phyloP scores from a whole-genome alignment of 2,888 invertebrate species.

The Sminthurides aquaticus region DNA sequence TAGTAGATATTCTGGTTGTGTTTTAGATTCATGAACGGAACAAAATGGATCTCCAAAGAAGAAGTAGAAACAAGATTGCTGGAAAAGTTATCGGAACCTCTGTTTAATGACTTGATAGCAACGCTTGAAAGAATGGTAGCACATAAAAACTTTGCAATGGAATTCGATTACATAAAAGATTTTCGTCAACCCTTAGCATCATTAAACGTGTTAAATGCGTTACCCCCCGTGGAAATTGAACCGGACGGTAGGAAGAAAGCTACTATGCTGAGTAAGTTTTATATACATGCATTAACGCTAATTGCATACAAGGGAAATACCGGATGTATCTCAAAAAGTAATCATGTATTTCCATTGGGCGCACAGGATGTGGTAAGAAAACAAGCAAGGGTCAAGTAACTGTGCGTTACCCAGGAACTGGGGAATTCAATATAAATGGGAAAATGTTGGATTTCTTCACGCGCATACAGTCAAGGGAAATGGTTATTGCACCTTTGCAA shows the following conservation, averaged over 20 bases:
- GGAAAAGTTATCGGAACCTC: constrained; percentile 53
- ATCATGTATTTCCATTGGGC: too few relatives aligned
- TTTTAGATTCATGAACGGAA: constrained; percentile 45
- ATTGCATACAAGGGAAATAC: too few relatives aligned
- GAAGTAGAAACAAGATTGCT: constrained; percentile 59
- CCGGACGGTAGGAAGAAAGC: constrained; percentile 63
- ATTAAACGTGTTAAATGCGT: constrained; percentile 55
- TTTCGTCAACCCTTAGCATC: constrained; percentile 58
- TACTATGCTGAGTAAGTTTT: constrained; percentile 59
- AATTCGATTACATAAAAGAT: constrained; percentile 65
- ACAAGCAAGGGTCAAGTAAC: constrained; percentile 68
- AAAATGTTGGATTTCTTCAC: constrained; percentile 67
- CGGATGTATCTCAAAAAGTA: too few relatives aligned
- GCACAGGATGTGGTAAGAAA: constrained; percentile 53
- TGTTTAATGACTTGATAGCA: constrained; percentile 63
- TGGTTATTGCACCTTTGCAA: constrained; percentile 75
- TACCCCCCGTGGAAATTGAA: constrained; percentile 56
- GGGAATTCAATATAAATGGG: constrained; percentile 73
- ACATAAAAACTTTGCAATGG: constrained; percentile 64
- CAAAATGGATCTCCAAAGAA: constrained; percentile 60
- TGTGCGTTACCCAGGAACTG: constrained; percentile 72
- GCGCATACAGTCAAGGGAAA: constrained; percentile 63
- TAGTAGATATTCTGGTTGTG: too few relatives aligned
- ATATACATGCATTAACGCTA: too few relatives aligned
- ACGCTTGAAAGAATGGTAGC: constrained; percentile 63